Evolutionary conservation across 2,888 invertebrate species (phyloP), one percentile per base, ranked within the genome.

Genomic region (Andrena bucephala): DNA sequence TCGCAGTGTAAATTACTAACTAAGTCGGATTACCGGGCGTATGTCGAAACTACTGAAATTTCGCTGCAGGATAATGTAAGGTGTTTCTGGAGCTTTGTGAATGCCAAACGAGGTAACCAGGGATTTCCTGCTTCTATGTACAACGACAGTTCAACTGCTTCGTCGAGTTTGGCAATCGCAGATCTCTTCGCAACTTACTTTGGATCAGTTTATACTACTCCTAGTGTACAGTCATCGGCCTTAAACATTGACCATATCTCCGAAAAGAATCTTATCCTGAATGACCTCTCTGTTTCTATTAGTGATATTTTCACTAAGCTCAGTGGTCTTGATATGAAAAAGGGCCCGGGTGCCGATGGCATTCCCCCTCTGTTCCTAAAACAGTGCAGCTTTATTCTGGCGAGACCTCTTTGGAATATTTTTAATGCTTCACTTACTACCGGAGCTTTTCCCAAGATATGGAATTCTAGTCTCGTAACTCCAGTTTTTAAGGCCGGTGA

Each of bases 291-390:
- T n/a, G n/a, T 52, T n/a, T 16, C 16, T n/a, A 52, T 52, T n/a
- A n/a, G 52, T 52, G 52, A 16, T 5, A n/a, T 52, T 52, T n/a
- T n/a, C n/a, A n/a, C 52, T n/a, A n/a, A 52, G 52, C 52, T 52
- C 5, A 6, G 52, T 52, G 16, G 16, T 52, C 7, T 52, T 16
- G n/a, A 52, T 52, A n/a, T 52, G 16, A n/a, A 52, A 6, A 52
- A 52, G 7, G 52, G 52, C 16, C 52, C 52, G 52, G 52, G 52
- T n/a, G 52, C 16, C 7, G 52, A 52, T 52, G n/a, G n/a, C n/a
- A 52, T 52, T n/a, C 16, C 52, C 5, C 52, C 52, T n/a, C n/a
- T 52, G 16, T 52, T 52, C n/a, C 52, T 52, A 5, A 52, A n/a
- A 7, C n/a, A 16, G n/a, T 52, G 52, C n/a, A 7, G n/a, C 7